Base-by-base conservation (phyloP, 1,140 invertebrate species). In the Drosophila lowei region DNA sequence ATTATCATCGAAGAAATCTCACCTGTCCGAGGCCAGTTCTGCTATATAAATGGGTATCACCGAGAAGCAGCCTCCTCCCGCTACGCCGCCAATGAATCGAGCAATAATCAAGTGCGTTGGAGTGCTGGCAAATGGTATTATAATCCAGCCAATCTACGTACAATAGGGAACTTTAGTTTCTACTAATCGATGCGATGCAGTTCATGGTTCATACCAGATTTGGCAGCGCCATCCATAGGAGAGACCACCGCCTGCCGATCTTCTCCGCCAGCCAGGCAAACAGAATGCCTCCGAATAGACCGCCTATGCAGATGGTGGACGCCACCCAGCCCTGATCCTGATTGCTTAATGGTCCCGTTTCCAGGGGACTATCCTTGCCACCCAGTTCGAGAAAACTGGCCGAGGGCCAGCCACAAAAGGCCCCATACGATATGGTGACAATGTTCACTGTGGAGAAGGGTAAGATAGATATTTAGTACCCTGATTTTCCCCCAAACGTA, bases 271-370 rank as follows among this genome's bases (percentile, higher is more conserved):
- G 78, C 70, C 92, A 92, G 3, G 91, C 94, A 18, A 92, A 92
- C 1, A 93, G 46, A 3, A 93, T 71, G 43, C 91, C 92, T 16
- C 93, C 93, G 5, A 92, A 79, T 2, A 94, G 55, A 0, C 91
- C 92, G 3, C 93, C 93, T 16, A 94, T 61, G 8, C 93, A 91
- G 13, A 92, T 91, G 3, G 92, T 91, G 0, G 93, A 93, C 0
- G 92, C 93, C 23, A 94, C 92, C 93, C 93, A 93, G 0, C 93
- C 93, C 8, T 91, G 92, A 63, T 93, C 92, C 55, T 91, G 90
- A 6, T 63, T 18, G 3, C 47, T 80, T n/a, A 92, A 42, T 1
- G 79, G 77, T 3, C 72, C 63, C n/a, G 80, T 64, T 1, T 75
- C 68, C 54, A 92, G 15, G 0, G 90, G 89, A 34, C 77, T 84